Conservation (phyloP, 2,113 vertebrate species). For the Tyrannus savana region DNA sequence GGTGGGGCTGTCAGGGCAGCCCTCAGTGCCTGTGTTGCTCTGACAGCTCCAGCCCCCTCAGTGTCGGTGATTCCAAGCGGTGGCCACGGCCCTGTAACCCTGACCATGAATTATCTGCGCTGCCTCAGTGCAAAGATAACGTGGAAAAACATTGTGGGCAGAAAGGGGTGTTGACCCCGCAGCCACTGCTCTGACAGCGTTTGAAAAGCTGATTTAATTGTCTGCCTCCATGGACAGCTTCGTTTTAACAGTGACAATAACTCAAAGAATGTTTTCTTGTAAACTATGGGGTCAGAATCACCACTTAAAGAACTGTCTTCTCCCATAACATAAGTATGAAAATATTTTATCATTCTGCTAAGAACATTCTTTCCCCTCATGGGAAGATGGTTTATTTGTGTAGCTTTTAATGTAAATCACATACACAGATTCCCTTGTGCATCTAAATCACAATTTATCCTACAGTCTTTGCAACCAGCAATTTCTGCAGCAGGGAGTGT, state of each 20-base stretch:
- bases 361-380: background rate
- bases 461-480: background rate
- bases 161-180: background rate
- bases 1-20: background rate
- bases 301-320: background rate
- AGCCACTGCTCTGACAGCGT: background rate
- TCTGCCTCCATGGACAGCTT: background rate
- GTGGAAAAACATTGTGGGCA: background rate
- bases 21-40: background rate
- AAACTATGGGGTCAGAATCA: background rate
- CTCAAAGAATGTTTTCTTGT: background rate
- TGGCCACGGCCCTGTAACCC: background rate
- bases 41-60: background rate
- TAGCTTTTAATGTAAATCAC: background rate
- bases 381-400: background rate
- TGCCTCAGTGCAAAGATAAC: background rate
- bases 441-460: background rate
- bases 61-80: background rate
- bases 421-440: background rate
- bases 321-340: constrained; percentile 15
- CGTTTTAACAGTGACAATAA: background rate
- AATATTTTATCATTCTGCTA: background rate
- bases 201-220: background rate
- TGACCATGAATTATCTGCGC: accelerated
- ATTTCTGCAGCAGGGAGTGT: background rate